phyloP scores from a whole-genome alignment of 1,140 invertebrate species.

The Gryon sp. region DNA sequence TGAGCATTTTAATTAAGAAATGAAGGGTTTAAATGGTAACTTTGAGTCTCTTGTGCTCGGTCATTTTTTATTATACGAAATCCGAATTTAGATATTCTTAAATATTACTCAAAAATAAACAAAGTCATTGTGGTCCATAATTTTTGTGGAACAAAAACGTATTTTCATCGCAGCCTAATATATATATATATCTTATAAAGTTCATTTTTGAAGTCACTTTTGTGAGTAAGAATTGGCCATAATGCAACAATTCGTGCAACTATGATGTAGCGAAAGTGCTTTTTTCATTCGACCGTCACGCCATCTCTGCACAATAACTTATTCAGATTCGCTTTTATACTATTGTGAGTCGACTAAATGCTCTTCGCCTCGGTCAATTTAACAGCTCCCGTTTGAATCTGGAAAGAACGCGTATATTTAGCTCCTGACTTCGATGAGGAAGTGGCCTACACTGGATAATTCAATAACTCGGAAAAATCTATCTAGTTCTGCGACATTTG shows the following conservation, averaged over 20 bases:
- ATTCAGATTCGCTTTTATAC: conserved; percentile 34
- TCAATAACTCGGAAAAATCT: conserved; percentile 46
- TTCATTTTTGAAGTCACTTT: conserved; percentile 22
- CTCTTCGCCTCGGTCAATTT: conserved; percentile 46
- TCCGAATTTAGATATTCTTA: no score
- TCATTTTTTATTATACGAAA: no score
- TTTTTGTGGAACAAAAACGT: no score
- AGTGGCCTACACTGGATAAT: conserved; percentile 17
- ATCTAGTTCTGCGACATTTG: conserved; percentile 37
- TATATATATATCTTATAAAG: conserved; percentile 23
- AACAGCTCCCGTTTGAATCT: conserved; percentile 19
- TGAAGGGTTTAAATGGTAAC: no score
- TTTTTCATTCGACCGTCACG: conserved; percentile 25
- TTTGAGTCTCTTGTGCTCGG: no score
- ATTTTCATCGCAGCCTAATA: no score
- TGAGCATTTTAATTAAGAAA: no score
- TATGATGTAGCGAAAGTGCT: conserved; percentile 19
- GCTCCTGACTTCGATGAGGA: conserved; percentile 27
- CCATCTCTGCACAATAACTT: conserved; percentile 36
- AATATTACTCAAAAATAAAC: no score
- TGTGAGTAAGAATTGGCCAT: conserved; percentile 16
- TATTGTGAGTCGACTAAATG: conserved; percentile 31
- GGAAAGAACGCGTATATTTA: conserved; percentile 16
- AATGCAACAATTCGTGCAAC: conserved; percentile 15
- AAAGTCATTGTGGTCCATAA: no score